Percentiles rank a stretch among this genome's conserved stretches.
These are phyloP conservation scores for Aplysia californica DNA, from an alignment of 1,140 invertebrate species.

Conservation along the genomic window DNA sequence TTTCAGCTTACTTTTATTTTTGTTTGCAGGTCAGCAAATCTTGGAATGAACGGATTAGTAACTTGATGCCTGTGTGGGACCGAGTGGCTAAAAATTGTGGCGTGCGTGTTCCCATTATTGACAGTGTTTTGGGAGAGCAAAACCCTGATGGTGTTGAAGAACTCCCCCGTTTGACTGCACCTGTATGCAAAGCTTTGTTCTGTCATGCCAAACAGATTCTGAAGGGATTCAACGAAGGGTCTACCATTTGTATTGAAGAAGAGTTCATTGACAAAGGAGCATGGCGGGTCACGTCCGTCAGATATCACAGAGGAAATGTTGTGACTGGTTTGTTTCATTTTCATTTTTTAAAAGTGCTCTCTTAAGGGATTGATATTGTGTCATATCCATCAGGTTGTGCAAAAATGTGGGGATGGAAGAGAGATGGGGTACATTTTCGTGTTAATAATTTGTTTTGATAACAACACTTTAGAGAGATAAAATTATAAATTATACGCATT, in stretches of 20 bases:
- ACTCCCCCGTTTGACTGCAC: neutral
- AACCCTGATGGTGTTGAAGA: neutral
- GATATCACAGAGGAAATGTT: neutral
- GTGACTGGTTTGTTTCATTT: constrained; percentile 10
- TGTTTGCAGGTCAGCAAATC: neutral
- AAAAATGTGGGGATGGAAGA: no score
- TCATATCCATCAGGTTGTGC: neutral
- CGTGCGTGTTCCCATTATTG: neutral
- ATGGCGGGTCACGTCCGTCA: constrained; percentile 8
- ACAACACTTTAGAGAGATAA: no score
- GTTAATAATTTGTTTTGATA: no score
- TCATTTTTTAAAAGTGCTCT: neutral
- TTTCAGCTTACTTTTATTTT: neutral
- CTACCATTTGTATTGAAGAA: neutral
- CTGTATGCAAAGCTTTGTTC: neutral
- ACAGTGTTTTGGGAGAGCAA: neutral
- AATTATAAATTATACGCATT: no score
- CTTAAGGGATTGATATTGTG: neutral
- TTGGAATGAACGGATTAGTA: constrained; percentile 15
- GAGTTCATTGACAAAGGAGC: constrained; percentile 15
- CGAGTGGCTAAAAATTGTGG: neutral
- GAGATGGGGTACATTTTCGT: no score
- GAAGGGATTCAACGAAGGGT: neutral
- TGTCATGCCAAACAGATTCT: neutral
- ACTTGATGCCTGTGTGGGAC: neutral